Evolutionary conservation across 2,113 vertebrate genomes (phyloP), one percentile per base, ranked within the genome.

Genomic region (Odontesthes bonariensis): DNA sequence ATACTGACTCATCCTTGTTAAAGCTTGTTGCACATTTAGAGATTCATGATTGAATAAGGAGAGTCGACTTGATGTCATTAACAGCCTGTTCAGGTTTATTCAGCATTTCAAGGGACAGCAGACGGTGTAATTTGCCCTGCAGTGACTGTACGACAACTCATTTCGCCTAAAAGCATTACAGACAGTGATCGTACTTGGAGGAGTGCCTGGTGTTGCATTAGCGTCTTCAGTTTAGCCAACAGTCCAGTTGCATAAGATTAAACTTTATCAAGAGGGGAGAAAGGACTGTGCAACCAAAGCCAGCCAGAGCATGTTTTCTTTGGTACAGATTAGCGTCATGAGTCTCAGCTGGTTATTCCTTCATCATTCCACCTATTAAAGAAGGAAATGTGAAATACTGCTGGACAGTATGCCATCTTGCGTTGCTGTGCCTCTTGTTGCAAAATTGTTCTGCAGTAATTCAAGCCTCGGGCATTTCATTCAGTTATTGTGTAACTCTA

Each of bases 141-240:
- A 51, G 56, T 73, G 76, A 80, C 58, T 74, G 16, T 52, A 6
- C 4, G 17, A 16, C 68, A 44, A 62, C 31, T 73, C 33, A 56
- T 38, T 53, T 46, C 67, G 54, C 32, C 38, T 49, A 14, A 61
- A 33, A 55, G 20, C 23, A 38, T 31, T 1, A 3, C 14, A 35
- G 3, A 1, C 51, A 57, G 4, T 42, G n/a, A 55, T 71, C 0
- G 0, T 10, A 38, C 22, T 44, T 66, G n/a, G 56, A 65, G 32
- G 56, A 61, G 42, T 0, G 32, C 20, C 58, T 35, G 22, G 20
- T 4, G 42, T 20, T 65, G 40, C 71, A 33, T 3, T 20, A 55
- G 19, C n/a, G 9, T 44, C 35, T 49, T 53, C 17, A 61, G 14
- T 61, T 58, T 47, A 58, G 46, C 63, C 27, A 57, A 8, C 0